Base-by-base conservation (phyloP, 2,113 vertebrate genomes). In the Cephalopterus ornatus region DNA sequence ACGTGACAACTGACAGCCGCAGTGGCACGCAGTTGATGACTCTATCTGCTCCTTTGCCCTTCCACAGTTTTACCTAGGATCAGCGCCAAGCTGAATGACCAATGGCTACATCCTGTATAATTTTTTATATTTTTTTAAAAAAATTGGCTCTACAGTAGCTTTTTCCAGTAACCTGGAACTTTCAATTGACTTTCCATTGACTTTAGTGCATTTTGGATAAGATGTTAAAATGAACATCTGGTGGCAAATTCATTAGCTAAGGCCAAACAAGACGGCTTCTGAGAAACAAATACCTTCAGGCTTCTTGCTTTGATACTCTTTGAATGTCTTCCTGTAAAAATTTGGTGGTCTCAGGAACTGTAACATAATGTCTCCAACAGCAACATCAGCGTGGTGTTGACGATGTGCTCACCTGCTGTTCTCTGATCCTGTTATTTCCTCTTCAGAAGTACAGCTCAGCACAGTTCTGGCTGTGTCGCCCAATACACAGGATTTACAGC, bases 351-450 rank as follows among this genome's bases (percentile, higher is more conserved):
- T 88, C 4, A 12, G 79, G 59, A 92, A 23, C 55, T n/a, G 30
- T 47, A 87, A 17, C 1, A 4, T 58, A 61, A n/a, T 16, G 63
- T 47, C 49, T 92, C 39, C 61, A 49, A 27, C 19, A 72, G 65
- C 61, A 74, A 5, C 0, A 5, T 91, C 41, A 92, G 47, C 0
- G 4, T 41, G 55, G 42, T 8, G 3, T 37, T 77, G 92, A 84
- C 83, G 71, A 37, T 24, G 62, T 66, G 78, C 58, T 95, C 89
- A 96, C 89, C 88, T 94, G 81, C 96, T 94, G 74, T 85, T 95
- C 67, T 42, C 78, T 83, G 84, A 85, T 89, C 53, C 53, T 85
- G 58, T 78, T 90, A 92, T 66, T 97, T 96, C 87, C 89, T 94
- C 58, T 93, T 73, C 87, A 92, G 81, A 88, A 80, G 72, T 71